phyloP scores from a whole-genome alignment of 2,113 vertebrate species.

The Pristiophorus japonicus region DNA sequence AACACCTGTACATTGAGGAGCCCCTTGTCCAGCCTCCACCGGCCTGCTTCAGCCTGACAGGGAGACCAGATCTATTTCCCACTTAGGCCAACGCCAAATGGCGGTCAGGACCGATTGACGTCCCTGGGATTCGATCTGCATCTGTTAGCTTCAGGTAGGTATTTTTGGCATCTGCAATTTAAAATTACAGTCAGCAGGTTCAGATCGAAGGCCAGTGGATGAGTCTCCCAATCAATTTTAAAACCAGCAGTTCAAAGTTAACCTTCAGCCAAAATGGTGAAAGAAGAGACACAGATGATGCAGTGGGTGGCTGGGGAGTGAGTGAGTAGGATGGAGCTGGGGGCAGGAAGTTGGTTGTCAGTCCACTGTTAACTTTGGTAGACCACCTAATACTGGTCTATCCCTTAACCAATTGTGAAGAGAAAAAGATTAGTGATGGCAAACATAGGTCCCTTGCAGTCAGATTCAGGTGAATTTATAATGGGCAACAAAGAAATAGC shows the following conservation, averaged over 20 bases:
- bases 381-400: too few species aligned
- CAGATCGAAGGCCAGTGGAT: not conserved
- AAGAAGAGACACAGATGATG: not conserved
- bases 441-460: too few species aligned
- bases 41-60: not conserved
- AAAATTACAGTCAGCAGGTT: not conserved
- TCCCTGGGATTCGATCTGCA: not conserved
- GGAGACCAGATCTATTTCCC: not conserved
- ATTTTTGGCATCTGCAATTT: not conserved
- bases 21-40: not conserved
- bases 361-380: not conserved
- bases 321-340: not conserved
- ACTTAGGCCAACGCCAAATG: not conserved
- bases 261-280: not conserved
- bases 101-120: not conserved
- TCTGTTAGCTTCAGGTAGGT: not conserved
- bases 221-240: not conserved
- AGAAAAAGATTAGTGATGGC: too few species aligned
- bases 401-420: too few species aligned
- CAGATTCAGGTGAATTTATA: too few species aligned
- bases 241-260: not conserved
- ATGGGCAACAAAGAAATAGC: too few species aligned
- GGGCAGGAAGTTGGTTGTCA: not conserved
- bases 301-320: not conserved
- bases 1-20: not conserved